These are phyloP conservation scores for Eristalis arbustorum DNA, from an alignment of 2,888 invertebrate species.

Conservation along the genomic window DNA sequence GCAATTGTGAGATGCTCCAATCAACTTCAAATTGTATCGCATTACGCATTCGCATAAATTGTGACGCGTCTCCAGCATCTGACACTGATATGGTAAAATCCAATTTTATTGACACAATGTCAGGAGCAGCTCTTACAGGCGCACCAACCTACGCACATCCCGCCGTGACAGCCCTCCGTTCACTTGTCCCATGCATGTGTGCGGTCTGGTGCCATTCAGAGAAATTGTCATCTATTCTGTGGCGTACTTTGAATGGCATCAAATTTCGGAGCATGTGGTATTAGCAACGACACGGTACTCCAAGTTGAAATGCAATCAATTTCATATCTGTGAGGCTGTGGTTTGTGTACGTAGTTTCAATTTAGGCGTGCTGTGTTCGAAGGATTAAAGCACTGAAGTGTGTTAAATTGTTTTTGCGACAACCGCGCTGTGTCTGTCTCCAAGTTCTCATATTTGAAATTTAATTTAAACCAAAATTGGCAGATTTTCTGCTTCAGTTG, in stretches of 20 bases:
- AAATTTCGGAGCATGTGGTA: background rate
- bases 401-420: too few relatives aligned
- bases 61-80: background rate
- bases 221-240: background rate
- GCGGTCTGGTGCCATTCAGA: background rate
- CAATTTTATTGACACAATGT: background rate
- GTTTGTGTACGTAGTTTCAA: background rate
- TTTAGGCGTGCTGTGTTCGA: background rate
- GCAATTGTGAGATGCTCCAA: background rate
- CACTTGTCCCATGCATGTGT: background rate
- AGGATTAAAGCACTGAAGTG: background rate
- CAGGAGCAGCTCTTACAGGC: background rate
- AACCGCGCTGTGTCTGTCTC: too few relatives aligned
- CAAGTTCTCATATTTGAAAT: too few relatives aligned
- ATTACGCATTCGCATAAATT: background rate
- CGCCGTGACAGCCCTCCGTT: background rate
- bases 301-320: background rate
- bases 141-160: background rate
- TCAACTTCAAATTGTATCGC: background rate
- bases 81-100: background rate
- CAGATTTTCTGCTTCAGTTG: too few relatives aligned
- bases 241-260: background rate
- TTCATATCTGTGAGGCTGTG: background rate
- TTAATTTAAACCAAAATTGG: too few relatives aligned
- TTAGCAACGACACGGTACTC: background rate